phyloP scores from a whole-genome alignment of 2,113 vertebrate species.

The Deroptyus accipitrinus region DNA sequence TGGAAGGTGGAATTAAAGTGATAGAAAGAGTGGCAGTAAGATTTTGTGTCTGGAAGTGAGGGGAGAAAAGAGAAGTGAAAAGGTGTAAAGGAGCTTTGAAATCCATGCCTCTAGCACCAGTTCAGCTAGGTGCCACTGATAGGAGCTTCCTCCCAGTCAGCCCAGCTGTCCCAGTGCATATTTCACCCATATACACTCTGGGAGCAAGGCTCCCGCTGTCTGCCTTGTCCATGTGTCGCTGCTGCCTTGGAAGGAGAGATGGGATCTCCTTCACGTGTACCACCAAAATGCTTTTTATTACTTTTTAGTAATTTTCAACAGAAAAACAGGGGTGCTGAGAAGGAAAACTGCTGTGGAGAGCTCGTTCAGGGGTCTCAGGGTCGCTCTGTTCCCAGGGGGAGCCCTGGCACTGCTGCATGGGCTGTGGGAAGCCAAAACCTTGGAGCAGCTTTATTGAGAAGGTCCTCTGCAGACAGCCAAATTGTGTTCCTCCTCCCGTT shows the following conservation, averaged over 20 bases:
- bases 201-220: neutral
- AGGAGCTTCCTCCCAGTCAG: neutral
- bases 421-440: neutral
- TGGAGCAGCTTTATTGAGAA: neutral
- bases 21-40: neutral
- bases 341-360: neutral
- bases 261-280: neutral
- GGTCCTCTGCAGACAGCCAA: neutral
- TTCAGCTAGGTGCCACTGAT: rapidly evolving
- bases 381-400: neutral
- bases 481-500: neutral
- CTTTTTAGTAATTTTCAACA: neutral
- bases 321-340: neutral
- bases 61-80: neutral
- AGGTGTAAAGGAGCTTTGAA: neutral
- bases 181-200: neutral
- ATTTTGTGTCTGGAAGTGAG: neutral
- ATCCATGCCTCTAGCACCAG: rapidly evolving
- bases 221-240: neutral
- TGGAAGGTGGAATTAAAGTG: neutral
- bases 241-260: neutral
- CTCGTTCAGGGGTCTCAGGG: neutral
- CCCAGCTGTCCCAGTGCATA: rapidly evolving
- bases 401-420: rapidly evolving
- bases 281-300: rapidly evolving